These are phyloP conservation scores for Melitaea cinxia DNA, from an alignment of 1,140 invertebrate genomes.

Conservation along the genomic window DNA sequence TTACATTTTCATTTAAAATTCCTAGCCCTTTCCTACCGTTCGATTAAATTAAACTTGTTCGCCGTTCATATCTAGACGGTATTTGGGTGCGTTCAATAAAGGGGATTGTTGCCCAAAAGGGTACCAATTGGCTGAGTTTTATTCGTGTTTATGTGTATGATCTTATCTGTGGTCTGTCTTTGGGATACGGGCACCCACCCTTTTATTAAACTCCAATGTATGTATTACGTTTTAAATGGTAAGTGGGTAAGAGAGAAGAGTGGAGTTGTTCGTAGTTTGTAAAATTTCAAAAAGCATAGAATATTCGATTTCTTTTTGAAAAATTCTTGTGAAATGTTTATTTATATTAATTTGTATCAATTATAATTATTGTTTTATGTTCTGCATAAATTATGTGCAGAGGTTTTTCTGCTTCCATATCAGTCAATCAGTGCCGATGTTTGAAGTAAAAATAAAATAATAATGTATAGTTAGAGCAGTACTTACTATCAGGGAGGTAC, in stretches of 20 bases:
- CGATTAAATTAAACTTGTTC: slow-evolving; percentile 70
- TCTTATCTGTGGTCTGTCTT: slow-evolving; percentile 70
- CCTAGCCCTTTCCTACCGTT: slow-evolving; percentile 52
- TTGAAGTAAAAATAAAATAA: too few species aligned
- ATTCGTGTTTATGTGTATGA: slow-evolving; percentile 72
- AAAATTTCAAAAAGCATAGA: too few species aligned
- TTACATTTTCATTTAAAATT: slow-evolving; percentile 67
- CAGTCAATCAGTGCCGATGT: too few species aligned
- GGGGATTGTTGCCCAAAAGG: slow-evolving; percentile 57
- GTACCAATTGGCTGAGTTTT: slow-evolving; percentile 70
- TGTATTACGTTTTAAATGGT: slow-evolving; percentile 46
- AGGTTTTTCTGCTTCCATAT: too few species aligned
- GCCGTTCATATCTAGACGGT: slow-evolving; percentile 55
- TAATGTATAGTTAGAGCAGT: too few species aligned
- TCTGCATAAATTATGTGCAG: too few species aligned
- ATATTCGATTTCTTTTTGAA: too few species aligned
- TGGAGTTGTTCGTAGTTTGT: not conserved
- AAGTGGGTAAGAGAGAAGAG: slow-evolving; percentile 42
- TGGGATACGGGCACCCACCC: slow-evolving; percentile 61
- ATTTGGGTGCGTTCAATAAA: slow-evolving; percentile 55
- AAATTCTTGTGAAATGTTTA: too few species aligned
- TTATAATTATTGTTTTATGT: too few species aligned
- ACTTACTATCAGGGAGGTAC: too few species aligned
- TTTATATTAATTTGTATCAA: too few species aligned
- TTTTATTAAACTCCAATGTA: slow-evolving; percentile 68